These are phyloP conservation scores for Xestia sexstrigata DNA, from an alignment of 2,888 invertebrate genomes.

Conservation along the genomic window DNA sequence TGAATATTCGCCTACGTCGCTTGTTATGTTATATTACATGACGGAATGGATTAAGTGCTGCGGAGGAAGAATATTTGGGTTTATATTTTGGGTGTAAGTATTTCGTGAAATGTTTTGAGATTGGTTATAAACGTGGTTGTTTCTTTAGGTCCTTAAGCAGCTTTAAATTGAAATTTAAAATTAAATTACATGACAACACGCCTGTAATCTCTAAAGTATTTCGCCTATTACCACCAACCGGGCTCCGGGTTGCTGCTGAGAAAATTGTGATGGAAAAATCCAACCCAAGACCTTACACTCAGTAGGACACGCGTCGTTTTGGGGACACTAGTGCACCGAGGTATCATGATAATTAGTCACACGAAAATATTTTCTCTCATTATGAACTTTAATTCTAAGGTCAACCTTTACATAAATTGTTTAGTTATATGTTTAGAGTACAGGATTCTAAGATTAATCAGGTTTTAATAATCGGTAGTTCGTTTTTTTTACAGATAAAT, in stretches of 20 bases:
- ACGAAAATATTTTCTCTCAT: neutral
- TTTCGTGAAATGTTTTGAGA: slow-evolving; percentile 21
- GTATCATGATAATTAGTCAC: neutral
- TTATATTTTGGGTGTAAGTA: slow-evolving; percentile 14
- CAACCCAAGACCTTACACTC: neutral
- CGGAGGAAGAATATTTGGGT: slow-evolving; percentile 21
- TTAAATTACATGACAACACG: neutral
- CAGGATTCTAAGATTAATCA: no score
- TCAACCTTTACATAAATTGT: no score
- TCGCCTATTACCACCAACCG: neutral
- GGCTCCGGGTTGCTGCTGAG: neutral
- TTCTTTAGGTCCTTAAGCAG: neutral
- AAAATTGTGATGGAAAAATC: neutral
- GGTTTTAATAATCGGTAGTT: no score
- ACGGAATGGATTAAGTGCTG: slow-evolving; percentile 37
- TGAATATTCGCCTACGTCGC: slow-evolving; percentile 9
- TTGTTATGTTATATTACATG: slow-evolving; percentile 33
- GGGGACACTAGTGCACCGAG: neutral
- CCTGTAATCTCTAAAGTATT: neutral
- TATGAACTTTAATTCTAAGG: neutral
- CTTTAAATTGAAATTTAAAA: neutral
- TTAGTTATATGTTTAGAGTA: no score
- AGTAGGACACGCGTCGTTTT: neutral
- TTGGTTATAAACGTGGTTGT: neutral
- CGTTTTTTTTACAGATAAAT: no score